Evolutionary conservation across 2,797 vertebrate species (phyloP), one percentile per base, ranked within the genome.

Genomic region (Tenualosa ilisha): DNA sequence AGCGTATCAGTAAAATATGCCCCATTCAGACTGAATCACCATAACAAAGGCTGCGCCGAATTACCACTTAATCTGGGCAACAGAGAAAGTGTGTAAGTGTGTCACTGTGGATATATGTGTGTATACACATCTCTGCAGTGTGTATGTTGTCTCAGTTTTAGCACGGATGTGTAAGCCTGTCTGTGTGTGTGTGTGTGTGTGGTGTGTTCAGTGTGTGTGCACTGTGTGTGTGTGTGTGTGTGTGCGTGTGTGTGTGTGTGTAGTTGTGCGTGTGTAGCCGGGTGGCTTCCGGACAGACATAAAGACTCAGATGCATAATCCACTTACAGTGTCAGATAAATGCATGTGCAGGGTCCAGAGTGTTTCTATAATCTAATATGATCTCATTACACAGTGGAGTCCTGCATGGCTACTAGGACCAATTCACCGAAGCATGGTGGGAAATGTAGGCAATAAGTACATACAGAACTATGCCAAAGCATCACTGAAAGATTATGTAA

Each of bases 281-380:
- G 59, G 22, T 8, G 59, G 59, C 22, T 63, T n/a, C 24, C 26
- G 24, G 24, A 37, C 63, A 68, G 63, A 68, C 63, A 68, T 31
- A 31, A 68, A 68, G 63, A 68, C 63, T 26, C 63, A 68, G 63
- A 68, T 68, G 63, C 26, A 68, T 68, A 68, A 68, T 68, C 63
- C 63, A 68, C 24, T 68, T 68, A 68, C 63, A 68, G 63, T 68
- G 63, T 68, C 63, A 68, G 63, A 68, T 68, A 9, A 68, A 68
- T 68, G 63, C 63, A 68, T 26, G 63, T 37, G 63, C 63, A 68
- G 26, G 31, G 37, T 83, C 24, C 50, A 31, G 31, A 51, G 68
- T 88, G 84, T 86, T 68, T 68, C 63, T 84, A 86, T 84, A 88
- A 87, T 87, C 82, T 86, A 84, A 81, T 88, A 84, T 86, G 87